A percentile compares a stretch with the other conserved stretches of the same genome.
Conservation (phyloP, 1,140 invertebrate genomes). For the Brachionus angularis region DNA sequence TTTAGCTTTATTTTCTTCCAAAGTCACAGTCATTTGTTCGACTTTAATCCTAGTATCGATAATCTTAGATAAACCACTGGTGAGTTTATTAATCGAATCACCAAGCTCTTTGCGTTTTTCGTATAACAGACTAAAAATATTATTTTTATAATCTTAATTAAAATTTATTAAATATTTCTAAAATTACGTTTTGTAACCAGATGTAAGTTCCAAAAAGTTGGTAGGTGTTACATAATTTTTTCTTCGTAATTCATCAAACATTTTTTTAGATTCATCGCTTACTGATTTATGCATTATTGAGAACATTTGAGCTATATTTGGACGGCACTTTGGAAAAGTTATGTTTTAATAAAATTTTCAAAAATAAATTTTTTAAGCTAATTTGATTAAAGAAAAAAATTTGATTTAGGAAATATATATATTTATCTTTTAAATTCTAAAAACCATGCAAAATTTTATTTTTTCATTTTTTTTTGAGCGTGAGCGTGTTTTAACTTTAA, state of each 20-base stretch:
- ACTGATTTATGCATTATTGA: conserved; percentile 73
- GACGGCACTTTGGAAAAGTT: conserved; percentile 45
- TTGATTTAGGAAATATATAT: too few relatives aligned
- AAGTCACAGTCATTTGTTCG: conserved; percentile 69
- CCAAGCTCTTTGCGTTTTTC: conserved; percentile 68
- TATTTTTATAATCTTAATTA: background rate
- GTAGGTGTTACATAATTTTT: conserved; percentile 78
- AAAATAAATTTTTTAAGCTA: too few relatives aligned
- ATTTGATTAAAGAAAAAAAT: too few relatives aligned
- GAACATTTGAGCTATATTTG: conserved; percentile 68
- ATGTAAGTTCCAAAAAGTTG: conserved; percentile 75
- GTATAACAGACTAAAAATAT: conserved; percentile 65
- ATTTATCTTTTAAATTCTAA: too few relatives aligned
- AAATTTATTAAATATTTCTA: background rate
- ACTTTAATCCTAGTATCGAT: conserved; percentile 69
- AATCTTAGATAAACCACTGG: conserved; percentile 72
- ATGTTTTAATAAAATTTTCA: too few relatives aligned
- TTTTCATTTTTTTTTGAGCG: too few relatives aligned
- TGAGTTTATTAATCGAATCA: conserved; percentile 66
- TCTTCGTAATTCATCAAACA: conserved; percentile 71
- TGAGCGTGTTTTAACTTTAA: too few relatives aligned
- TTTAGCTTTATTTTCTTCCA: conserved; percentile 71
- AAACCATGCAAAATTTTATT: too few relatives aligned
- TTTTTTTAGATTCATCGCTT: conserved; percentile 63
- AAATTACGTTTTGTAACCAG: conserved; percentile 71